Conservation (phyloP, 2,113 vertebrate species). For the Sardina pilchardus region DNA sequence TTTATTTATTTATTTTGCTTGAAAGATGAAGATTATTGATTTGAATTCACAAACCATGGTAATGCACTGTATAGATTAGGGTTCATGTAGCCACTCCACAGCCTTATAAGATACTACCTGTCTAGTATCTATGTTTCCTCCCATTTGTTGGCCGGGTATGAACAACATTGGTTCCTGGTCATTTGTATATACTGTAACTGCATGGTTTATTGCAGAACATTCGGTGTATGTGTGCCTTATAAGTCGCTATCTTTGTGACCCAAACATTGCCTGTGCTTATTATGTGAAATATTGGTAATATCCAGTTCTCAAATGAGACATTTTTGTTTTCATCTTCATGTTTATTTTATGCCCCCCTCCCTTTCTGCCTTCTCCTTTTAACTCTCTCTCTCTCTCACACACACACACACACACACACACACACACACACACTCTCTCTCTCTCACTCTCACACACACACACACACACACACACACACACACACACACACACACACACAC, state of each 20-base stretch:
- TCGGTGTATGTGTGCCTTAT: background rate
- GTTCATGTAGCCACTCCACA: background rate
- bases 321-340: background rate
- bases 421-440: background rate
- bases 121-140: background rate
- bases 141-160: background rate
- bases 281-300: background rate
- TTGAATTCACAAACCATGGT: background rate
- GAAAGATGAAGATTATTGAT: background rate
- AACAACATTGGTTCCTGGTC: background rate
- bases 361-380: background rate
- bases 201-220: background rate
- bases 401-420: background rate
- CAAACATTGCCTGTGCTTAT: background rate
- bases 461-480: background rate
- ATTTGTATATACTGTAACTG: background rate
- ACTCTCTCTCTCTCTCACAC: background rate
- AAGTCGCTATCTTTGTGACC: background rate
- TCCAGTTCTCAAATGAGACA: background rate
- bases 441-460: background rate
- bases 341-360: too few relatives aligned
- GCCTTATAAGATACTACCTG: too few relatives aligned
- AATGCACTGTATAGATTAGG: too few relatives aligned
- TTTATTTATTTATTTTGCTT: constrained; percentile 17
- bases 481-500: background rate